These are phyloP conservation scores for Platalea minor DNA, from an alignment of 2,797 vertebrate genomes.

Conservation along the genomic window DNA sequence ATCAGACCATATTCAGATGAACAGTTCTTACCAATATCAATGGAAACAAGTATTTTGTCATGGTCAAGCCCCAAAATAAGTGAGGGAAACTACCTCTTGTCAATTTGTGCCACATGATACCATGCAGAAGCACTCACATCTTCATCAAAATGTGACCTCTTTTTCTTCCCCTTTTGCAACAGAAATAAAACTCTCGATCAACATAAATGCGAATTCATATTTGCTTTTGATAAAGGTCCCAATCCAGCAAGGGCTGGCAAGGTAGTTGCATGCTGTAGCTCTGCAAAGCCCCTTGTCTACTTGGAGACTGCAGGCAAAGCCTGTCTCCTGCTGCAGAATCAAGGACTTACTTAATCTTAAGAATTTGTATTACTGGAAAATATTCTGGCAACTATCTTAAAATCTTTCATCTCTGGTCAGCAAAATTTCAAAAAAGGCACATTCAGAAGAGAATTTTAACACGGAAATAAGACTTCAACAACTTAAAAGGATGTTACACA, in stretches of 20 bases:
- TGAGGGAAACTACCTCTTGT: rapidly evolving
- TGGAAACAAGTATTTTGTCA: background rate
- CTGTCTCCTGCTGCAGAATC: background rate
- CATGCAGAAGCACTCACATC: background rate
- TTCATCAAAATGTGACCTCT: background rate
- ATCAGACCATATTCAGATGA: background rate
- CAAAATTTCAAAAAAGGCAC: background rate
- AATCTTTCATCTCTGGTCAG: background rate
- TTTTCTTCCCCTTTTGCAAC: background rate
- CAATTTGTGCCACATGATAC: background rate
- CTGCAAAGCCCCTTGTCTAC: background rate
- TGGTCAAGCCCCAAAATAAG: background rate
- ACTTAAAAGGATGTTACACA: background rate
- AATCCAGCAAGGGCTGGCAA: background rate
- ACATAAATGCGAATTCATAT: background rate
- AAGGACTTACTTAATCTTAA: background rate
- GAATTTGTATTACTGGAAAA: background rate
- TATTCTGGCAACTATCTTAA: background rate
- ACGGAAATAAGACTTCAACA: background rate
- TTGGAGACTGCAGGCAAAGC: background rate
- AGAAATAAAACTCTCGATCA: background rate
- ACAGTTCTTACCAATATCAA: background rate
- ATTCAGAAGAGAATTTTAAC: background rate
- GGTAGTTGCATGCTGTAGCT: background rate
- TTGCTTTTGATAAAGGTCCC: background rate